Evolutionary conservation across 2,797 vertebrate species (phyloP), one percentile per base, ranked within the genome.

Genomic region (Hypotaenidia okinawae): DNA sequence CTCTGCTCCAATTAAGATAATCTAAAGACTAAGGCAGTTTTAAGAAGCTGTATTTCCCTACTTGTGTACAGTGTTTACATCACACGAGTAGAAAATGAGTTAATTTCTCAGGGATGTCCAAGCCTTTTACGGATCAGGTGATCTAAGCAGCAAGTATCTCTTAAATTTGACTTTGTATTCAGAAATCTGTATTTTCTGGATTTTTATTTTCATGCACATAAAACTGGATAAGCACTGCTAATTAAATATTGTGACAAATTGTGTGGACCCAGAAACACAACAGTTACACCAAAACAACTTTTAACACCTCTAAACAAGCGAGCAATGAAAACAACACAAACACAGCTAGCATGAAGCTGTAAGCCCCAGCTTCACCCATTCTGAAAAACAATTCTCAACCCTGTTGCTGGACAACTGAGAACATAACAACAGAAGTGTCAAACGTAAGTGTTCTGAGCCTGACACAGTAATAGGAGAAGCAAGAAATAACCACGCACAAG

Each of bases 11-110:
- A 84, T 87, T 80, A 87, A 93, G 88, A 93, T 64, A 84, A 82
- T 62, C 35, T 78, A 63, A 93, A 93, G n/a, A 85, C 52, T 81
- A 70, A 72, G 33, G 18, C 59, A 84, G 58, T 69, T 76, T 88
- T 58, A 91, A 77, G 92, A 93, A 90, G 77, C 33, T 91, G 37
- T 27, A 68, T 66, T 91, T 95, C 73, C 41, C 45, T 24, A 37
- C 28, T 61, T 9, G 1, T n/a, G 14, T 27, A 27, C 2, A 39
- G 12, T n/a, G 64, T 51, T 84, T 86, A 86, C 80, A 78, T 32
- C 35, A 77, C 33, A 52, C 1, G 2, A 79, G 49, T 57, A 90
- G 24, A 76, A 28, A 86, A 84, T 24, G 5, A 84, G 62, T 54
- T 79, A 33, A 67, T 58, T 57, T 84, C 57, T 91, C 66, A 35